Evolutionary conservation across 2,888 invertebrate genomes (phyloP), one percentile per base, ranked within the genome.

Genomic region (Brachypterus glaber): DNA sequence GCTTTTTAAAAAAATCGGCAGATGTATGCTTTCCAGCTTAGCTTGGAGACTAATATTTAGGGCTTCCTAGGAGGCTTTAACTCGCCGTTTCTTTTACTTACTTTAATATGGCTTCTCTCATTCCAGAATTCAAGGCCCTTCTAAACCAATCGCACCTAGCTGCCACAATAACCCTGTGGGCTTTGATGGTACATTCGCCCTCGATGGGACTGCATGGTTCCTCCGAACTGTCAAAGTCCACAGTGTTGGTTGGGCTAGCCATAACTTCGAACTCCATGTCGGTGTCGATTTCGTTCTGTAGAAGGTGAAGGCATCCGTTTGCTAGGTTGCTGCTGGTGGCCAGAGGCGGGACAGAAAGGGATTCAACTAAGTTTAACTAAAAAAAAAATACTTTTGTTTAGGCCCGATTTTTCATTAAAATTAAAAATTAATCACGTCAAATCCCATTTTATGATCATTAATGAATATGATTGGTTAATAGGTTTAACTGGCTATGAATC

Each of bases 51-150:
- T n/a, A n/a, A n/a, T n/a, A n/a, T n/a, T n/a, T n/a, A n/a, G n/a
- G n/a, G n/a, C n/a, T n/a, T n/a, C n/a, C n/a, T n/a, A n/a, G n/a
- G n/a, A n/a, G n/a, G n/a, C n/a, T n/a, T n/a, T n/a, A n/a, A n/a
- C n/a, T n/a, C n/a, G n/a, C n/a, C n/a, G 5, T 15, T 21, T 8
- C n/a, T n/a, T n/a, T n/a, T n/a, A 50, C 58, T 50, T 57, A 77
- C 77, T 73, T 76, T 54, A 77, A 74, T 46, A 81, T 79, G 15
- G 77, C 74, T 62, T 81, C 81, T 51, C 74, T 69, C 81, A 81
- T 81, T 33, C 80, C 81, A 33, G 78, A 79, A 30, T 77, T 66
- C 11, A 81, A 60, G 1, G 80, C 81, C 48, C 79, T 66, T 32
- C 77, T 66, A 55, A 80, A 79, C 79, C 79, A 80, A 56, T 79